phyloP scores from a whole-genome alignment of 2,888 invertebrate species.

The Lepidocyrtoides sp. region DNA sequence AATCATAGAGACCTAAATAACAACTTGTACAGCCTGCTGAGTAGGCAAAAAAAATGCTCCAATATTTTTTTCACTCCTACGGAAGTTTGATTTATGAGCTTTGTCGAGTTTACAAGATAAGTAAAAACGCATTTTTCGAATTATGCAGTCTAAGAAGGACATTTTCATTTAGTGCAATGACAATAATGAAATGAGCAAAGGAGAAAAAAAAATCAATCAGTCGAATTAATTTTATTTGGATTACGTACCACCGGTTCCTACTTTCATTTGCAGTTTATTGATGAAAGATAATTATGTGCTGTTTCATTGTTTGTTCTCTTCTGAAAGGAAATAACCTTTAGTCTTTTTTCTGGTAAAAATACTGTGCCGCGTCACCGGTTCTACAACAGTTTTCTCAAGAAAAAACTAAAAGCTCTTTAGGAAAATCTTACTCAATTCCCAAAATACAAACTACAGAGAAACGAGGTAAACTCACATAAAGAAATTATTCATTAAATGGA shows the following conservation, averaged over 20 bases:
- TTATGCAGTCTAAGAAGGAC: not conserved
- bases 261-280: not conserved
- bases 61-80: not conserved
- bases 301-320: constrained; percentile 3
- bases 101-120: too few relatives aligned
- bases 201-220: not conserved
- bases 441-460: constrained; percentile 12
- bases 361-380: not conserved
- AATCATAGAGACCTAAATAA: not conserved
- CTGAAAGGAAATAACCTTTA: constrained; percentile 24
- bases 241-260: not conserved
- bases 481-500: constrained; percentile 70
- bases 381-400: not conserved
- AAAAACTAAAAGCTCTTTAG: not conserved
- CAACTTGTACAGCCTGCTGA: not conserved
- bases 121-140: not conserved
- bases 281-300: not conserved
- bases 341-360: not conserved
- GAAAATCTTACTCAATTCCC: not conserved
- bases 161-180: not conserved
- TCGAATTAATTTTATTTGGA: not conserved
- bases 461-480: constrained; percentile 16
- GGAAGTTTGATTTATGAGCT: too few relatives aligned
- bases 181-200: not conserved
- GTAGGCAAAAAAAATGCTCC: too few relatives aligned